Evolutionary conservation across 2,113 vertebrate species (phyloP), one percentile per base, ranked within the genome.

Genomic region (Anthoscopus minutus): DNA sequence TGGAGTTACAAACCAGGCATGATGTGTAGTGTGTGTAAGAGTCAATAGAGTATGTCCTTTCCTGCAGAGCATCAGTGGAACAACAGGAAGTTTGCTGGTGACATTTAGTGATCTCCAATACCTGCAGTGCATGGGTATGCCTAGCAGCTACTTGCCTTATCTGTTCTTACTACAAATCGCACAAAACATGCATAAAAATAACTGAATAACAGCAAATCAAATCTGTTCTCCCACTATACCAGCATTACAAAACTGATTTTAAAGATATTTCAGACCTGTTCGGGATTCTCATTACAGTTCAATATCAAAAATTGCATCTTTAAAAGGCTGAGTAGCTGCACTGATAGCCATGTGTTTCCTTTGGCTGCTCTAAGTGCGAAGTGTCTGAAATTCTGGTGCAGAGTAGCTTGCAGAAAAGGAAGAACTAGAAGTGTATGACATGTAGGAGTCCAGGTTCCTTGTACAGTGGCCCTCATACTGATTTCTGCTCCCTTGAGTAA

Each of bases 131-230:
- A 62, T 4, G 15, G 62, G 27, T 47, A 15, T 73, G 84, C 79
- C 89, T 37, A 23, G 64, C 71, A 94, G 94, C 82, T 74, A 51
- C 54, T 73, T 66, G 79, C 66, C 58, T 89, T 78, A 83, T 86
- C 93, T 93, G 16, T 86, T 88, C 76, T 66, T 77, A 70, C 58
- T 88, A 77, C 67, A 86, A 67, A 86, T 86, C 62, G 40, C 71
- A 92, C 42, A 73, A 86, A 95, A 90, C 4, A 21, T 86, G 71
- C 79, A 95, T 92, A 58, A 90, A 93, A 94, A 62, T 66, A 94
- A 93, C 60, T 78, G 67, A 92, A 37, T 78, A 93, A 83, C 54
- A 81, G 72, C 69, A 92, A 93, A 95, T 38, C 60, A 56, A 66
- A 73, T 16, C 70, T 77, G 66, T 33, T 93, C 40, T 89, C 27